Base-by-base conservation (phyloP, 2,113 vertebrate species). In the Copsychus sechellarum region DNA sequence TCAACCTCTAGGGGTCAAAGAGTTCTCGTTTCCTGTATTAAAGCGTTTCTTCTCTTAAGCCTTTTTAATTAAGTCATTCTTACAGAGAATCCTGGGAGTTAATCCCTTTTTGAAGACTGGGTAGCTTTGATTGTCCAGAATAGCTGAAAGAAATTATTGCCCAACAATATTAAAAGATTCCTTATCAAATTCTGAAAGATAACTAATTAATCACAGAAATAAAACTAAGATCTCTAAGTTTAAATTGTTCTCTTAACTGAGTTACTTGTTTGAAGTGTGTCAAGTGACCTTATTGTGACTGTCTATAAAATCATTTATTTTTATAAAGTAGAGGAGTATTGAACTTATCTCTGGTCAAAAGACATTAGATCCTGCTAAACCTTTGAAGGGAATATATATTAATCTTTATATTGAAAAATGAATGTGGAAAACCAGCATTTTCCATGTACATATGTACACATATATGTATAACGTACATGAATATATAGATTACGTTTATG, bases 51-150 rank as follows among this genome's bases (percentile, higher is more conserved):
- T 84, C 60, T 85, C 33, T 62, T 92, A 92, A 93, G 67, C 76
- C 50, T 90, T 93, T 90, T 81, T 93, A 96, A 95, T 95, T 95
- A 94, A 89, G 60, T 66, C 29, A 84, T 34, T 78, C 77, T 92
- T 58, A 38, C 5, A 58, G 20, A 83, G 38, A 58, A 78, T 86
- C 60, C 54, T 86, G 78, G 42, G 34, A 42, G 26, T 91, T 94
- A 94, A 86, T 92, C 86, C 38, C 12, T 74, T 73, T 51, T 62
- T 94, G 81, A 92, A 91, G 47, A 66, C 69, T 62, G 10, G 60
- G 90, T 81, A 71, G 26, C 23, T 78, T 77, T 70, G 31, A n/a
- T 83, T 80, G 42, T 81, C 66, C 33, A 50, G 69, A 73, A 57
- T n/a, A 34, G 23, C 51, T 77, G 34, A 33, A 86, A 90, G 19